Evolutionary conservation across 64 coral and sea anemone genomes (phyloP), one percentile per base, ranked within the genome.

Genomic region (Catalaphyllia jardinei): DNA sequence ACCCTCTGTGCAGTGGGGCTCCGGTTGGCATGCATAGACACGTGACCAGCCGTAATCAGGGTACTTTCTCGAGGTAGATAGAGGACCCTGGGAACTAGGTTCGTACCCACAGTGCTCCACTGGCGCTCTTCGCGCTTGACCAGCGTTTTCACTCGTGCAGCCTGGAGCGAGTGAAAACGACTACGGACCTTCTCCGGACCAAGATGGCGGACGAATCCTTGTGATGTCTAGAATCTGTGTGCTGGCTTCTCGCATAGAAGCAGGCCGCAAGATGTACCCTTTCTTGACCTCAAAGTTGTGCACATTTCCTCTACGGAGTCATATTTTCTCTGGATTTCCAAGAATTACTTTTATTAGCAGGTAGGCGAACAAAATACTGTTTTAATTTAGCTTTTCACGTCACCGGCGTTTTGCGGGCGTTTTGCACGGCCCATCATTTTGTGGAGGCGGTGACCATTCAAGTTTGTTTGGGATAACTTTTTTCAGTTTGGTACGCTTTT

Each of bases 181-280:
- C 3, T n/a, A n/a, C n/a, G n/a, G n/a, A n/a, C n/a, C n/a, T n/a
- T n/a, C n/a, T 14, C 1, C 0, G 4, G 15, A 11, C 31, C 60
- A 85, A 85, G 63, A 85, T 85, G 81, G 81, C 81, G 63, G 81
- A 67, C 31, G 22, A 85, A 69, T 2, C 13, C 0, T 59, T 14
- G 17, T n/a, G 33, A 35, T 35, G 33, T 35, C 33, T 35, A 49
- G 31, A 77, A 50, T 14, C 71, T 73, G 42, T 20, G 16, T 35
- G 29, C n/a, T 78, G 31, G 8, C 20, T 8, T 27, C 65, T 11
- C 22, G 65, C 11, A 24, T 60, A 84, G 33, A 24, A 27, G 42
- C 24, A 31, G 62, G 33, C 33, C 4, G 39, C 35, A 39, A 85
- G 46, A 85, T 85, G 81, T 71, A 85, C 27, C 60, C 19, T 71